Base-by-base conservation (phyloP, 1,140 invertebrate genomes). In the Heterodera carotae region DNA sequence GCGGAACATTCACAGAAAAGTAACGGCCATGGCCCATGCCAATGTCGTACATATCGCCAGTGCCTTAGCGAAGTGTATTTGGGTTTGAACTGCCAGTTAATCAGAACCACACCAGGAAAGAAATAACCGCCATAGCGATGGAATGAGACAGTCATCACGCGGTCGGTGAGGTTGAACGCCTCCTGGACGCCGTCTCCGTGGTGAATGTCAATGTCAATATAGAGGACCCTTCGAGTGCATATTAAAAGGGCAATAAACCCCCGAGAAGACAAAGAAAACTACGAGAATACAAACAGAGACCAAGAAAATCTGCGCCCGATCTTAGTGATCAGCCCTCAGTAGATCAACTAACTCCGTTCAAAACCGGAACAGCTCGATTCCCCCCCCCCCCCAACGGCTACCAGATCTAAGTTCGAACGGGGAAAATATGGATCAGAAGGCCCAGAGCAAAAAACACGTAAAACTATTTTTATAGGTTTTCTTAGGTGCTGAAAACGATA, bases 101-200 rank as follows among this genome's bases (percentile, higher is more conserved):
- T 22, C 33, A 8, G 33, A 22, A 31, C 22, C n/a, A 29, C 18
- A 74, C 72, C 79, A 0, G 97, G 97, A 86, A 99, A 99, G 88
- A 97, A 98, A 84, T 94, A 97, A 85, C 97, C 96, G 8, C 96
- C 97, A 89, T 97, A 99, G 89, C 98, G 97, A 87, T 99, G 97
- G 88, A 99, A 99, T 27, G 95, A 97, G 2, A 98, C 96, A 0
- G 97, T 99, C 97, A 99, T 99, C 0, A 99, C 97, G 67, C 97
- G 90, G 89, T 99, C 97, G 0, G 96, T 98, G 1, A 97, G 90
- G 87, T 99, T 98, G 90, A 99, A 99, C 0, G 97, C 97, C 90
- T 99, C 97, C 89, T 99, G 96, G 0, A 99, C 97, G 1, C 97
- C 97, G 89, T 99, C 97, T 0, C 97, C 97, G 89, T 99, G 97